These are phyloP conservation scores for Pitangus sulphuratus DNA, from an alignment of 2,797 vertebrate species.

Conservation along the genomic window DNA sequence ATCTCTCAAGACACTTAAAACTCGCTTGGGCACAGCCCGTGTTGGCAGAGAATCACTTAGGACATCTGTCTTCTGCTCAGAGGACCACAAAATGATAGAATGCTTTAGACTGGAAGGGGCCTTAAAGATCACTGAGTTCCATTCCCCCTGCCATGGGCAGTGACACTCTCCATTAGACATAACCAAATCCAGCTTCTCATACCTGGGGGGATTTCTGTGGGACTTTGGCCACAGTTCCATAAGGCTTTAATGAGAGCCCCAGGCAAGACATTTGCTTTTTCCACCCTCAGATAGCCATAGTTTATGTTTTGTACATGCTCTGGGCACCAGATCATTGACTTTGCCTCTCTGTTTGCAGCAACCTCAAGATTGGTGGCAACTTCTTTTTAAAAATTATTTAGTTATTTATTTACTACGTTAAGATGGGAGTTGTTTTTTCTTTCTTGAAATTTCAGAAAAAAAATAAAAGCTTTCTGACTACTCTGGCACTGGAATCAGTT, in stretches of 20 bases:
- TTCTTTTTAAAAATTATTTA: background rate
- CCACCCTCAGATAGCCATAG: background rate
- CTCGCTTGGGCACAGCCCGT: background rate
- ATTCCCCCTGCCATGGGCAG: background rate
- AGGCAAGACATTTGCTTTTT: background rate
- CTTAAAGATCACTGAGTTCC: background rate
- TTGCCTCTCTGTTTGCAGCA: background rate
- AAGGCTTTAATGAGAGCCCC: background rate
- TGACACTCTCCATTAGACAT: background rate
- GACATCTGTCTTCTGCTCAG: background rate
- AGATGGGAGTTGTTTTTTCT: background rate
- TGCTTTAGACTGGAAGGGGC: background rate
- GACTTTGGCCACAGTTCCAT: background rate
- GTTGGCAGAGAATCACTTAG: background rate
- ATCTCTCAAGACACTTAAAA: conserved; percentile 16
- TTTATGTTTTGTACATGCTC: background rate
- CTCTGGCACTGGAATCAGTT: background rate
- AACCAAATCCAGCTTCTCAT: background rate
- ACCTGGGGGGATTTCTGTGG: background rate
- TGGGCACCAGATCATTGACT: background rate
- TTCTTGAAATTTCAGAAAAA: background rate
- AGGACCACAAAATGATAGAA: background rate
- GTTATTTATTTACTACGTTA: too few relatives aligned
- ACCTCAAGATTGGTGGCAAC: background rate
- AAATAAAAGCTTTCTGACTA: background rate